phyloP scores from a whole-genome alignment of 2,888 invertebrate species.

The Trachelus iudaicus region DNA sequence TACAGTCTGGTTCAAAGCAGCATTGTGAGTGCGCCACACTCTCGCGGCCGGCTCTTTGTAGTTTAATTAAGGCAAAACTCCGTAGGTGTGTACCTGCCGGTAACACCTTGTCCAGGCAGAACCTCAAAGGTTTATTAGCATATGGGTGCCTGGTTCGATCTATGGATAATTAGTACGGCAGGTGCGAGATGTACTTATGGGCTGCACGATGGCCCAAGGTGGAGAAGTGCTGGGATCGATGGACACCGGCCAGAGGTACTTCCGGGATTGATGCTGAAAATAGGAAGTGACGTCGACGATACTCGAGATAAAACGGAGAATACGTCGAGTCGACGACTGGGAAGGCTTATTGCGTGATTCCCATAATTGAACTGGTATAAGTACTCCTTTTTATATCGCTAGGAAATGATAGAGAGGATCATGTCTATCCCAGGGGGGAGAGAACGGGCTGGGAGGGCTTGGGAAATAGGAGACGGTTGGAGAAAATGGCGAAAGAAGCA shows the following conservation, averaged over 20 bases:
- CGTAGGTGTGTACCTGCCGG: background rate
- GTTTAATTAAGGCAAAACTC: background rate
- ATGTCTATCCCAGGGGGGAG: slow-evolving; percentile 48
- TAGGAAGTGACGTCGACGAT: slow-evolving; percentile 3
- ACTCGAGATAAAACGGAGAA: slow-evolving; percentile 14
- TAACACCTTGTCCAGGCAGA: background rate
- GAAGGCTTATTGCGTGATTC: slow-evolving; percentile 29
- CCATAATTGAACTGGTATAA: slow-evolving; percentile 50
- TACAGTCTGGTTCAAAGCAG: background rate
- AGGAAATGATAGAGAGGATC: slow-evolving; percentile 60
- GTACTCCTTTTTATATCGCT: slow-evolving; percentile 56
- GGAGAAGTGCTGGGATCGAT: background rate
- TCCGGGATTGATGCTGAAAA: slow-evolving; percentile 3
- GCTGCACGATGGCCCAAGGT: background rate
- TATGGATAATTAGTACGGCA: background rate
- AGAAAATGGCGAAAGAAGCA: slow-evolving; percentile 20
- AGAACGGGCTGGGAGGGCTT: slow-evolving; percentile 9
- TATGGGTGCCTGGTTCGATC: background rate
- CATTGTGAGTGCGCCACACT: background rate
- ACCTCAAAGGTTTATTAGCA: background rate
- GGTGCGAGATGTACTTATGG: background rate
- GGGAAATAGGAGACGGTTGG: background rate
- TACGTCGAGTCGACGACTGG: slow-evolving; percentile 10
- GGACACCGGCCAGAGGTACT: background rate
- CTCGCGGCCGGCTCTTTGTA: background rate